phyloP scores from a whole-genome alignment of 2,888 invertebrate genomes.

The Clitarchus hookeri region DNA sequence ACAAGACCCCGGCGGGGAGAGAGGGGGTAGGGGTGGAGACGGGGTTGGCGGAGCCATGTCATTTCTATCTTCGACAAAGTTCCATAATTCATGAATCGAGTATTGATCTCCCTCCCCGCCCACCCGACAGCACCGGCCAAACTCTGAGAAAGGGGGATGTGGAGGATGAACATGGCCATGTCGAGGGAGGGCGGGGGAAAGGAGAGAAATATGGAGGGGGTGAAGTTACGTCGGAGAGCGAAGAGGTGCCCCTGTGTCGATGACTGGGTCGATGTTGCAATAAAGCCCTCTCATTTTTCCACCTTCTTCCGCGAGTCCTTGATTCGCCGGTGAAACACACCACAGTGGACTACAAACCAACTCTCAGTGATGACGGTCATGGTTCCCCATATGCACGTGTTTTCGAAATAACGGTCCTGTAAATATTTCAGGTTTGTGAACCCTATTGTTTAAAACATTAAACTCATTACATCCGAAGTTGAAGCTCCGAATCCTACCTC shows the following conservation, averaged over 20 bases:
- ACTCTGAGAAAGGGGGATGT: too few relatives aligned
- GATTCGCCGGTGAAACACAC: too few relatives aligned
- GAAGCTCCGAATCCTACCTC: too few relatives aligned
- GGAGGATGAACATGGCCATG: neutral
- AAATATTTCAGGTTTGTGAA: too few relatives aligned
- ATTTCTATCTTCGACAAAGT: conserved; percentile 28
- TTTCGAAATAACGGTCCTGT: neutral
- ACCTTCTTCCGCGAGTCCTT: too few relatives aligned
- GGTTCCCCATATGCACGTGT: neutral
- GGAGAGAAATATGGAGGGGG: neutral
- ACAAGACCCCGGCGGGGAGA: neutral
- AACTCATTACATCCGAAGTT: too few relatives aligned
- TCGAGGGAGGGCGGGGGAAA: neutral
- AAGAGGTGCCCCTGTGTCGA: neutral
- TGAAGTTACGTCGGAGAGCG: neutral
- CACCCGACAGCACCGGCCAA: neutral
- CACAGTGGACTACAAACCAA: neutral
- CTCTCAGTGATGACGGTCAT: neutral
- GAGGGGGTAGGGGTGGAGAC: neutral
- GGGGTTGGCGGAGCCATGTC: conserved; percentile 11
- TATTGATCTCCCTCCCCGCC: conserved; percentile 18
- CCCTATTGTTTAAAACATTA: too few relatives aligned
- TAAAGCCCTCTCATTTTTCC: too few relatives aligned
- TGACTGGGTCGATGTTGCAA: neutral
- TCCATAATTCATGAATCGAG: conserved; percentile 26